These are phyloP conservation scores for Dryadula phaetusa DNA, from an alignment of 2,888 invertebrate genomes.

Conservation along the genomic window DNA sequence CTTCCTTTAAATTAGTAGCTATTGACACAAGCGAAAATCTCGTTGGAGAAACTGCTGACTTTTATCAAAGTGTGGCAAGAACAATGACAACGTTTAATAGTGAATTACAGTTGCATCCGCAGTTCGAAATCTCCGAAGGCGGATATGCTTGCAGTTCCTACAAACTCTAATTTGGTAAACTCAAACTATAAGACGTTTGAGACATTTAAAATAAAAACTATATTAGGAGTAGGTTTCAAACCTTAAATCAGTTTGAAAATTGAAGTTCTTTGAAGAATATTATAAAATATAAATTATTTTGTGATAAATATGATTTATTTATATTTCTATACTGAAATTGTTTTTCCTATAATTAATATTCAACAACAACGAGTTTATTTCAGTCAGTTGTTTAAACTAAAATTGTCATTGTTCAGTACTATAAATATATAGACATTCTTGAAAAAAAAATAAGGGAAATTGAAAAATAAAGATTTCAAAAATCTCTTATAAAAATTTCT, in stretches of 20 bases:
- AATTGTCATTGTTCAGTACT: too few relatives aligned
- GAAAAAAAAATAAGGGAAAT: too few relatives aligned
- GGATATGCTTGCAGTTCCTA: slow-evolving; percentile 41
- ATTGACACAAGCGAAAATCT: slow-evolving; percentile 29
- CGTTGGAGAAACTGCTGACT: slow-evolving; percentile 44
- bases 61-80: slow-evolving; percentile 42
- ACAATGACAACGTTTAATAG: slow-evolving; percentile 49
- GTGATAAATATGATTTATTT: not conserved
- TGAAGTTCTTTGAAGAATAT: too few relatives aligned
- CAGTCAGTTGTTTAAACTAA: too few relatives aligned
- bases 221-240: not conserved
- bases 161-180: slow-evolving; percentile 48
- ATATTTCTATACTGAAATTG: too few relatives aligned
- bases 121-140: slow-evolving; percentile 41
- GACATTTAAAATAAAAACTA: not conserved
- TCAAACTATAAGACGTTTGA: slow-evolving; percentile 39
- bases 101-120: slow-evolving; percentile 49
- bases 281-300: not conserved
- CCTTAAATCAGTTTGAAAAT: not conserved
- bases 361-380: too few relatives aligned
- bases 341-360: too few relatives aligned
- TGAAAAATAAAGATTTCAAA: too few relatives aligned
- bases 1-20: slow-evolving; percentile 22
- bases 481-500: too few relatives aligned
- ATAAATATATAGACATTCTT: too few relatives aligned